Percentiles rank a stretch among this genome's conserved stretches.
phyloP scores from a whole-genome alignment of 2,113 vertebrate species.

The Oceanodroma tethys region DNA sequence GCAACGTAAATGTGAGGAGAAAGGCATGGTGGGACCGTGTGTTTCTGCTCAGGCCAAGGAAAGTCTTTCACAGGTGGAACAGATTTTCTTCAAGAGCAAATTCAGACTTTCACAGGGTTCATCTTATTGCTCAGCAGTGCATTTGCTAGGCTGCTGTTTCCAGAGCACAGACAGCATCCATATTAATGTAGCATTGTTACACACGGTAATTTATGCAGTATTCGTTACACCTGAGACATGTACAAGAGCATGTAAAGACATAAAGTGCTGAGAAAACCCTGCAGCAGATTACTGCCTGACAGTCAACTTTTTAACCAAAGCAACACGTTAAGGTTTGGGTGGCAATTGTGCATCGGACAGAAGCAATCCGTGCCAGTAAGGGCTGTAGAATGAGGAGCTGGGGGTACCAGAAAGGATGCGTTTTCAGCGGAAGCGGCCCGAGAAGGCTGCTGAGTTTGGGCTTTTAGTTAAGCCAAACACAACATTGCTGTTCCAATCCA shows the following conservation, averaged over 20 bases:
- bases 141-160: not conserved
- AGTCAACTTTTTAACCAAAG: not conserved
- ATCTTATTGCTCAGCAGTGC: not conserved
- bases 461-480: not conserved
- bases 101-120: not conserved
- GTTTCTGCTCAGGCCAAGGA: not conserved
- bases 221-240: constrained; percentile 20
- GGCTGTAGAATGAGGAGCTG: not conserved
- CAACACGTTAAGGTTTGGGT: not conserved
- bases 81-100: not conserved
- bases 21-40: not conserved
- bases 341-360: not conserved
- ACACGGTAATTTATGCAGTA: constrained; percentile 12
- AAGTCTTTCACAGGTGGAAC: not conserved
- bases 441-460: not conserved
- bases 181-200: constrained; percentile 3
- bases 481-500: not conserved
- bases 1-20: rapidly evolving
- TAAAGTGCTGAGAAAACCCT: not conserved
- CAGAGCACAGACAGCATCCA: not conserved
- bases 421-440: not conserved
- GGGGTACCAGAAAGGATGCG: not conserved
- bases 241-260: not conserved
- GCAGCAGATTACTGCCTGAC: not conserved
- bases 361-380: not conserved